phyloP scores from a whole-genome alignment of 2,797 vertebrate species.

The Spheniscus humboldti region DNA sequence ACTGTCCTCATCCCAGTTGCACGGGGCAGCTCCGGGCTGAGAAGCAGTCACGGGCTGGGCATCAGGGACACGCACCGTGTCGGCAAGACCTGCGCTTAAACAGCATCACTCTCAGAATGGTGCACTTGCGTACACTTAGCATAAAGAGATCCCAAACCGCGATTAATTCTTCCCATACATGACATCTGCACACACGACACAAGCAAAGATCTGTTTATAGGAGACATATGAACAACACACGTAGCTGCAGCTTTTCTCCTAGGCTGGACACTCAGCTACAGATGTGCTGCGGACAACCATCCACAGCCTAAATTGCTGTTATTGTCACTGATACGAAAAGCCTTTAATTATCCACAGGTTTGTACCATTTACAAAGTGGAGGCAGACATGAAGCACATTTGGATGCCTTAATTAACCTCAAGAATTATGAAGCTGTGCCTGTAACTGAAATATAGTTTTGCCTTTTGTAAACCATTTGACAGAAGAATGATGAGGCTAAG shows the following conservation, averaged over 20 bases:
- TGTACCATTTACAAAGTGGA: background rate
- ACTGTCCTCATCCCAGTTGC: background rate
- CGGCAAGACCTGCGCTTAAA: fast-evolving
- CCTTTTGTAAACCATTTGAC: constrained; percentile 42
- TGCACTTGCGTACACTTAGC: fast-evolving
- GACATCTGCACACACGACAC: fast-evolving
- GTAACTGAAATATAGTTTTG: background rate
- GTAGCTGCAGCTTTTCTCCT: background rate
- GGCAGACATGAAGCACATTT: background rate
- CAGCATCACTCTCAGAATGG: background rate
- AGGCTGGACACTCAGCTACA: background rate
- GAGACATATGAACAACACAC: fast-evolving
- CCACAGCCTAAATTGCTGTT: background rate
- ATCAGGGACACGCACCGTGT: fast-evolving
- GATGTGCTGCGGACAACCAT: background rate
- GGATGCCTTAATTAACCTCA: background rate
- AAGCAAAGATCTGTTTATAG: background rate
- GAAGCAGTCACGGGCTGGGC: background rate
- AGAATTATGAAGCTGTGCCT: background rate
- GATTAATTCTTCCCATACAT: fast-evolving
- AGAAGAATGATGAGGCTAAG: constrained; percentile 12
- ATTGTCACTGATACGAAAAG: background rate
- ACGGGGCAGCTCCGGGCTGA: fast-evolving
- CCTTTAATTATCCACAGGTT: background rate
- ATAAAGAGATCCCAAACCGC: fast-evolving